These are phyloP conservation scores for Prionailurus viverrinus DNA, from an alignment of 2,113 vertebrate genomes.

Conservation along the genomic window DNA sequence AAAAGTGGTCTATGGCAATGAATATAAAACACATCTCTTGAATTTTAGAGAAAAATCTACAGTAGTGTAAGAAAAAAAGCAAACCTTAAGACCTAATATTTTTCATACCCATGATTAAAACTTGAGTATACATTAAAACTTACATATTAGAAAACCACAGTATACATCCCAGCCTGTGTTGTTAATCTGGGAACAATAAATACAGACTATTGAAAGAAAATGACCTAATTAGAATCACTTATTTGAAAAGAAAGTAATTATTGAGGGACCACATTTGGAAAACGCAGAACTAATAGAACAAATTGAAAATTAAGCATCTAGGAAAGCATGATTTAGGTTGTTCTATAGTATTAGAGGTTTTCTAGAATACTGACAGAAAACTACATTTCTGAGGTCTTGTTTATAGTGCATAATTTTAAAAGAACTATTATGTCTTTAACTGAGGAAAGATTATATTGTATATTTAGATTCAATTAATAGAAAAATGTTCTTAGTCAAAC, in stretches of 20 bases:
- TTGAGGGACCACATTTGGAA: not conserved
- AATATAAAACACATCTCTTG: not conserved
- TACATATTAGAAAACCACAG: not conserved
- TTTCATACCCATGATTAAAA: slow-evolving; percentile 1
- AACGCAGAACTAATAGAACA: not conserved
- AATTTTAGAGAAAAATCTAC: slow-evolving; percentile 5
- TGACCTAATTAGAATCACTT: not conserved
- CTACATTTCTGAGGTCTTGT: not conserved
- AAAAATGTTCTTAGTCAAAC: not conserved
- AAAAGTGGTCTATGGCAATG: not conserved
- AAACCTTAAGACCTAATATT: not conserved
- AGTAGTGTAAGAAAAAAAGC: not conserved
- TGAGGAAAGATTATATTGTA: not conserved
- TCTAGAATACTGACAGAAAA: not conserved
- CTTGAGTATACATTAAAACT: not conserved
- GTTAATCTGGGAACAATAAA: not conserved
- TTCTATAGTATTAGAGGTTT: not conserved
- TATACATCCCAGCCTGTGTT: not conserved
- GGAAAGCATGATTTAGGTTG: not conserved
- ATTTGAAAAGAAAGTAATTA: not conserved
- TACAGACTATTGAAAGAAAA: not conserved
- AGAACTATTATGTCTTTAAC: not conserved
- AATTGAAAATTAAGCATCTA: not conserved
- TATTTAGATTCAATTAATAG: not conserved
- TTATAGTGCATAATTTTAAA: not conserved